These are phyloP conservation scores for Tupaia chinensis DNA, from an alignment of 2,113 vertebrate species.

Conservation along the genomic window DNA sequence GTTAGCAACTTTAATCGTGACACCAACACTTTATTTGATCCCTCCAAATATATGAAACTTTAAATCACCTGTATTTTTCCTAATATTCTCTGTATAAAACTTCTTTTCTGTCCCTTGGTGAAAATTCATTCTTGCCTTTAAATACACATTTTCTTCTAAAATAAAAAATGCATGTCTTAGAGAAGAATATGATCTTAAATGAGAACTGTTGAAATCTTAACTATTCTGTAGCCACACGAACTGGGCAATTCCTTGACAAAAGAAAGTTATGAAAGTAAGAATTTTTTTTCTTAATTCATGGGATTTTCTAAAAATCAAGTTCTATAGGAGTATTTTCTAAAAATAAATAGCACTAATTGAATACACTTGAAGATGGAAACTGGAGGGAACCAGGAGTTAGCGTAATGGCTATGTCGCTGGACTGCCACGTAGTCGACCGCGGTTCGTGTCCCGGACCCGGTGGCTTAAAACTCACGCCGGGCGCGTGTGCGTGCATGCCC, in stretches of 20 bases:
- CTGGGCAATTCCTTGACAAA: neutral
- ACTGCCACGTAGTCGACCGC: too few relatives aligned
- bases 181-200: neutral
- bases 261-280: neutral
- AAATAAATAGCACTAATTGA: neutral
- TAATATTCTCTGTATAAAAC: neutral
- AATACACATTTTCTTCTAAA: neutral
- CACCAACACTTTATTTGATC: neutral
- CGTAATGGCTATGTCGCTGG: too few relatives aligned
- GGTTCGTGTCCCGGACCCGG: too few relatives aligned
- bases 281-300: neutral
- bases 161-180: neutral
- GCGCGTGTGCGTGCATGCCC: too few relatives aligned
- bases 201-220: neutral
- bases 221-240: neutral
- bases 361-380: too few relatives aligned
- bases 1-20: neutral
- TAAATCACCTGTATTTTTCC: neutral
- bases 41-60: conserved; percentile 32
- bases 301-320: neutral
- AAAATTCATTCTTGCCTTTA: conserved; percentile 12
- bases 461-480: too few relatives aligned
- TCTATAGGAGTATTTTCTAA: neutral
- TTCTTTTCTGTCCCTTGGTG: neutral
- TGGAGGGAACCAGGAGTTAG: too few relatives aligned